Evolutionary conservation across 2,888 invertebrate genomes (phyloP).

Genomic region (Drosophila mulleri): DNA sequence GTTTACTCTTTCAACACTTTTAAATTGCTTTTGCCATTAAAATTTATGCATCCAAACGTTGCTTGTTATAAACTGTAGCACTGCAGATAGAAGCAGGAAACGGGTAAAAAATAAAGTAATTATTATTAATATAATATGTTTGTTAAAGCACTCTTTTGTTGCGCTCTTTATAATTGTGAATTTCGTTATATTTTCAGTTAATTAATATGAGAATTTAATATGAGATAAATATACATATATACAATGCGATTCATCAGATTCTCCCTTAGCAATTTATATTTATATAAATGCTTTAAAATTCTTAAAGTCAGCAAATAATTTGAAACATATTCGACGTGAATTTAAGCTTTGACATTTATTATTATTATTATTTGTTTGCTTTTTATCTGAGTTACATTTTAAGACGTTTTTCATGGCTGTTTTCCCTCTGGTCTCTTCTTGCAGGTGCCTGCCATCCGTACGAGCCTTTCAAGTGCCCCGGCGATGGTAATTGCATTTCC

Average conservation of each 20-base stretch:
- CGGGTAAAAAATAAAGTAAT: constrained; percentile 13
- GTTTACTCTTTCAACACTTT: constrained; percentile 11
- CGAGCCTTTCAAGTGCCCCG: constrained; percentile 98
- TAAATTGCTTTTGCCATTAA: constrained; percentile 46
- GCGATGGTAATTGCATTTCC: constrained; percentile 96
- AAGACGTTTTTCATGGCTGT: constrained; percentile 5
- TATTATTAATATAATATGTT: not conserved
- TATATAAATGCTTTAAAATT: too few species aligned
- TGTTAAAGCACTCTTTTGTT: too few species aligned
- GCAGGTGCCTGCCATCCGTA: constrained; percentile 95
- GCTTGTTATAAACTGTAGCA: constrained; percentile 7
- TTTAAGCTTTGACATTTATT: not conserved
- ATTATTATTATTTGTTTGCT: too few species aligned
- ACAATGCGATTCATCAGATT: too few species aligned
- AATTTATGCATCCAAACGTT: constrained; percentile 34
- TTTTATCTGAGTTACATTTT: constrained; percentile 2
- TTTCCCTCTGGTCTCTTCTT: constrained; percentile 51
- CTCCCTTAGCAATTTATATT: too few species aligned
- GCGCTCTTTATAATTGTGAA: too few species aligned
- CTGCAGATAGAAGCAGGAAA: not conserved
- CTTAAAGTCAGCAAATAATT: too few species aligned
- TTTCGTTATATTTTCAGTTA: not conserved
- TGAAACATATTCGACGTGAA: not conserved
- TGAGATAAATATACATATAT: too few species aligned
- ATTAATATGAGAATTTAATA: too few species aligned